Conservation (phyloP, 2,888 invertebrate genomes). For the Andrena bicolor region DNA sequence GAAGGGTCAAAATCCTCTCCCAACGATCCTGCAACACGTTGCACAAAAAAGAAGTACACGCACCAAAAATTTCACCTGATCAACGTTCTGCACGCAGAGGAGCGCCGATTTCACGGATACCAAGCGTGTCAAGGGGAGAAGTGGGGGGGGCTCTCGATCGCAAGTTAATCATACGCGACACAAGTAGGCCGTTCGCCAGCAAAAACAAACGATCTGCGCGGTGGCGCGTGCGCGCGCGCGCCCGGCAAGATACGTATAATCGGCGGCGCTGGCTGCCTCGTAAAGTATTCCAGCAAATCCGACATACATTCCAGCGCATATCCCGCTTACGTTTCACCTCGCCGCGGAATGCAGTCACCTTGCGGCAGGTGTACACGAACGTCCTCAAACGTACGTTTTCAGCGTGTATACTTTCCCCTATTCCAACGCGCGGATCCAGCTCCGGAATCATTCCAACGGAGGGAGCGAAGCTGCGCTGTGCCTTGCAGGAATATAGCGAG, state of each 20-base stretch:
- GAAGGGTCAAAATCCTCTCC: neutral
- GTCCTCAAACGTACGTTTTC: slow-evolving; percentile 52
- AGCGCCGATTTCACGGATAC: slow-evolving; percentile 32
- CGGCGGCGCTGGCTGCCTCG: slow-evolving; percentile 43
- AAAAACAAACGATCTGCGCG: slow-evolving; percentile 51
- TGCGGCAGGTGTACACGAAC: slow-evolving; percentile 59
- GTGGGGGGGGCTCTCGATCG: neutral
- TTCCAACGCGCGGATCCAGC: slow-evolving; percentile 26
- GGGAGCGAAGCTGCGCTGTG: too few relatives aligned
- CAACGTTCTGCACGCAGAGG: neutral
- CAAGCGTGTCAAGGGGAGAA: slow-evolving; percentile 25
- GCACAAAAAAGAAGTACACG: too few relatives aligned
- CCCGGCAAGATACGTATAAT: slow-evolving; percentile 45
- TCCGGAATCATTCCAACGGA: too few relatives aligned
- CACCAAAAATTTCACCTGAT: slow-evolving; percentile 39
- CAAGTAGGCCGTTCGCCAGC: slow-evolving; percentile 44
- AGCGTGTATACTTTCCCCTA: slow-evolving; percentile 49
- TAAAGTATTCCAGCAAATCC: slow-evolving; percentile 56
- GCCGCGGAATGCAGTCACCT: slow-evolving; percentile 58
- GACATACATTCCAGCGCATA: slow-evolving; percentile 57
- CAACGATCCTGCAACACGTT: neutral
- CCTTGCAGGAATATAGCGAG: too few relatives aligned
- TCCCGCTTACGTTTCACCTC: slow-evolving; percentile 58
- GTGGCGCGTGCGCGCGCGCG: neutral
- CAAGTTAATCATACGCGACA: slow-evolving; percentile 53